These are phyloP conservation scores for Bimastos eiseni DNA, from an alignment of 2,888 invertebrate species.

Conservation along the genomic window DNA sequence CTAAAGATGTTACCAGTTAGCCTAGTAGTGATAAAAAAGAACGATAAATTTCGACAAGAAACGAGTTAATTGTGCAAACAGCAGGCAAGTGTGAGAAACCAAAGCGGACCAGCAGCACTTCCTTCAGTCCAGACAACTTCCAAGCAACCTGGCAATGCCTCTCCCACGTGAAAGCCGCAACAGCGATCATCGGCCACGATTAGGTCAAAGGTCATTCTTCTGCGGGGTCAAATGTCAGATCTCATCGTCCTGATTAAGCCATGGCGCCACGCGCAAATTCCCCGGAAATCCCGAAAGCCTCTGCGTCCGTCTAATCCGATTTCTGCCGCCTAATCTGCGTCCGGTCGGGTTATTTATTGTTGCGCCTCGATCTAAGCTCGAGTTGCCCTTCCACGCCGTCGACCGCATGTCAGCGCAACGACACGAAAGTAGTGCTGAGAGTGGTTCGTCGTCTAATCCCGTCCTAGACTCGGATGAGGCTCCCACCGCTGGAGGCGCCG, in stretches of 20 bases:
- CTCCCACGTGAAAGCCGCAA: not conserved
- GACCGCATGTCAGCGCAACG: not conserved
- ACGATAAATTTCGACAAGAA: too few relatives aligned
- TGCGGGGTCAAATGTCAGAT: not conserved
- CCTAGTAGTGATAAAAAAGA: too few relatives aligned
- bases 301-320: conserved; percentile 13
- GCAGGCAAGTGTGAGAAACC: not conserved
- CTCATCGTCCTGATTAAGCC: not conserved
- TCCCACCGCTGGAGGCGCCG: not conserved
- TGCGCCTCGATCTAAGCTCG: not conserved
- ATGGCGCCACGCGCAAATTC: conserved; percentile 13
- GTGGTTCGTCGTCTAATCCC: not conserved
- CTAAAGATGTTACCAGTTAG: too few relatives aligned
- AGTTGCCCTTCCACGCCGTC: not conserved
- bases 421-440: not conserved
- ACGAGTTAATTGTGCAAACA: not conserved
- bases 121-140: not conserved
- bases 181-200: not conserved
- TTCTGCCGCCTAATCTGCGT: not conserved
- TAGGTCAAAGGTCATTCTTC: not conserved
- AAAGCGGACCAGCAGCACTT: not conserved
- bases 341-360: not conserved
- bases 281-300: not conserved
- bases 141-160: not conserved
- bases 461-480: not conserved